phyloP scores from a whole-genome alignment of 2,113 vertebrate species.

The Meriones unguiculatus region DNA sequence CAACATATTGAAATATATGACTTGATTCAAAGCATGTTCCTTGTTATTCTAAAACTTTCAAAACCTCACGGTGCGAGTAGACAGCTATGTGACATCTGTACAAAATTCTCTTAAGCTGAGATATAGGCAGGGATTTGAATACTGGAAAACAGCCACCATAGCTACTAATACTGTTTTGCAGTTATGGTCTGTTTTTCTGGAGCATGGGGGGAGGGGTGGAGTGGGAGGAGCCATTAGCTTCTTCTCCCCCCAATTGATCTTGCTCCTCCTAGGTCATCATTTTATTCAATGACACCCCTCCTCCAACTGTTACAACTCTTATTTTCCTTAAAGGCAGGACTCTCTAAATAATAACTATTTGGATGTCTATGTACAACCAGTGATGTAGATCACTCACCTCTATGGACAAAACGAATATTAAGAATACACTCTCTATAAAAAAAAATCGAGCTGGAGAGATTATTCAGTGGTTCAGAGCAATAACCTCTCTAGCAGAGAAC shows the following conservation, averaged over 20 bases:
- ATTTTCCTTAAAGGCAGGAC: constrained; percentile 13
- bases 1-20: not conserved
- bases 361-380: not conserved
- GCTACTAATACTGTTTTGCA: constrained; percentile 59
- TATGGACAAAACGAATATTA: not conserved
- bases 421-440: not conserved
- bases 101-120: constrained; percentile 43
- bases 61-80: not conserved
- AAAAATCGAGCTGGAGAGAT: not conserved
- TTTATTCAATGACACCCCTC: constrained; percentile 42
- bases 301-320: not conserved
- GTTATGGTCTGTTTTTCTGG: constrained; percentile 45
- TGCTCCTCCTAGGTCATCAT: not conserved
- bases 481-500: not conserved
- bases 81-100: constrained; percentile 16
- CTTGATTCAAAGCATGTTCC: not conserved
- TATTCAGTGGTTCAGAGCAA: not conserved
- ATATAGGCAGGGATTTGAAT: constrained; percentile 25
- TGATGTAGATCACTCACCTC: not conserved
- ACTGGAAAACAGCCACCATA: not conserved
- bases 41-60: constrained; percentile 13
- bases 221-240: not conserved
- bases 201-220: not conserved
- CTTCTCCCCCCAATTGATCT: not conserved
- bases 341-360: not conserved